Evolutionary conservation across 1,140 invertebrate species (phyloP).

Genomic region (Calephelis virginiensis): DNA sequence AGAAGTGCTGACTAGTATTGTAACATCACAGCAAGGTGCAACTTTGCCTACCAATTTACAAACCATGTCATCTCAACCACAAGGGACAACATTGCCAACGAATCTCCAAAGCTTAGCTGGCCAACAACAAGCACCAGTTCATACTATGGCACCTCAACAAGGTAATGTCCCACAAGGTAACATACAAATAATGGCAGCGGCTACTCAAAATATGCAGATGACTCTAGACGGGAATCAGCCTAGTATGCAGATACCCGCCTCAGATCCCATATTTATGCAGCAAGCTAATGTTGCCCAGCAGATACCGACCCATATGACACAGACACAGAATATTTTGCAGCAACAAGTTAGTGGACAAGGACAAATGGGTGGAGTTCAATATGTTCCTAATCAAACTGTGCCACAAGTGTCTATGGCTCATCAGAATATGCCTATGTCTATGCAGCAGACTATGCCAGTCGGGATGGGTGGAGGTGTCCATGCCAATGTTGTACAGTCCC

Average conservation of each 20-base stretch:
- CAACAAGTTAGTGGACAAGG: slow-evolving; percentile 65
- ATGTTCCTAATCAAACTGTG: slow-evolving; percentile 72
- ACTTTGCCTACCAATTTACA: slow-evolving; percentile 73
- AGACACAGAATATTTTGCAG: slow-evolving; percentile 65
- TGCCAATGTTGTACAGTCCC: slow-evolving; percentile 71
- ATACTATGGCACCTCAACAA: slow-evolving; percentile 72
- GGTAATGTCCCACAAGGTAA: slow-evolving; percentile 80
- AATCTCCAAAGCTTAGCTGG: slow-evolving; percentile 78
- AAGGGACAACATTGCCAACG: slow-evolving; percentile 79
- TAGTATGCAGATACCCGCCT: slow-evolving; percentile 75
- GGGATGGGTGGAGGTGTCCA: slow-evolving; percentile 70
- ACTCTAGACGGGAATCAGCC: slow-evolving; percentile 76
- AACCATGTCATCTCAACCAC: slow-evolving; percentile 69
- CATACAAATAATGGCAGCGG: slow-evolving; percentile 79
- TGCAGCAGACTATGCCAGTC: slow-evolving; percentile 70
- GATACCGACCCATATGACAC: slow-evolving; percentile 69
- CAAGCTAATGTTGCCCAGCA: slow-evolving; percentile 68
- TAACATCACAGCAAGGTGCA: slow-evolving; percentile 75
- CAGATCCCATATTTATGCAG: slow-evolving; percentile 76
- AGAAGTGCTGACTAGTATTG: slow-evolving; percentile 75
- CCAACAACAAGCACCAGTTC: slow-evolving; percentile 73
- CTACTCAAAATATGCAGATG: slow-evolving; percentile 78
- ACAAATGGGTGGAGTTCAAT: slow-evolving; percentile 67
- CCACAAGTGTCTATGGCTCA: slow-evolving; percentile 63
- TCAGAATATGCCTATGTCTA: slow-evolving; percentile 75